These are phyloP conservation scores for Mesaphorura yosii DNA, from an alignment of 1,140 invertebrate species.

Conservation along the genomic window DNA sequence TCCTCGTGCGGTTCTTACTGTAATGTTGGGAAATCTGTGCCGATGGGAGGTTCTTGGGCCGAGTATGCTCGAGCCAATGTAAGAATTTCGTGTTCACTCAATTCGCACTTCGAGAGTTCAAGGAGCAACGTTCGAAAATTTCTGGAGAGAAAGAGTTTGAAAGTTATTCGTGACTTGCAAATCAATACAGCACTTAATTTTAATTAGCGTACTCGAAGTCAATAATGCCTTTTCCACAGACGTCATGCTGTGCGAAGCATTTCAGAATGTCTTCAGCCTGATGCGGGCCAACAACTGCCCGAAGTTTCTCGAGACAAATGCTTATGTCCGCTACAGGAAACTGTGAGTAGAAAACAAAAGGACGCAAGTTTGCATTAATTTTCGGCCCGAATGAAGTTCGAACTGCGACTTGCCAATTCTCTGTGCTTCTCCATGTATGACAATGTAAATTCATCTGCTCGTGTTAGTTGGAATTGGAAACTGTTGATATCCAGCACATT, in stretches of 20 bases:
- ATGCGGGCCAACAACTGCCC: conserved; percentile 24
- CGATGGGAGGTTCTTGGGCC: conserved; percentile 16
- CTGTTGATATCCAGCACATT: conserved; percentile 58
- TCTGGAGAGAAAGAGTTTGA: too few relatives aligned
- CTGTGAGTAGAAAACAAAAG: conserved; percentile 7
- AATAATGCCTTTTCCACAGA: conserved; percentile 22
- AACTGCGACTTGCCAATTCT: conserved; percentile 57
- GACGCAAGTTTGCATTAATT: background rate
- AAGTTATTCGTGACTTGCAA: too few relatives aligned
- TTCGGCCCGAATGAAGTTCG: background rate
- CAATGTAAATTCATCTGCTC: conserved; percentile 73
- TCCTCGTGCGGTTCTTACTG: conserved; percentile 20
- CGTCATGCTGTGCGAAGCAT: conserved; percentile 27
- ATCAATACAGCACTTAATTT: background rate
- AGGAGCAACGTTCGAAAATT: conserved; percentile 13
- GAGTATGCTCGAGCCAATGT: conserved; percentile 25
- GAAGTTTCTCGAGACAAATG: conserved; percentile 20
- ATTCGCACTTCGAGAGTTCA: conserved; percentile 26
- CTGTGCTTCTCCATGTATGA: conserved; percentile 74
- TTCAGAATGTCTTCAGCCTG: conserved; percentile 27
- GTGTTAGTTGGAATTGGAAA: conserved; percentile 61
- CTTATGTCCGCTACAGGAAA: conserved; percentile 26
- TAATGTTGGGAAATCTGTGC: conserved; percentile 24
- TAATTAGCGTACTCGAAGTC: conserved; percentile 13
- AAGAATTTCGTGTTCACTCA: conserved; percentile 30